Evolutionary conservation across 2,797 vertebrate genomes (phyloP).

Genomic region (Sebastes reedi): DNA sequence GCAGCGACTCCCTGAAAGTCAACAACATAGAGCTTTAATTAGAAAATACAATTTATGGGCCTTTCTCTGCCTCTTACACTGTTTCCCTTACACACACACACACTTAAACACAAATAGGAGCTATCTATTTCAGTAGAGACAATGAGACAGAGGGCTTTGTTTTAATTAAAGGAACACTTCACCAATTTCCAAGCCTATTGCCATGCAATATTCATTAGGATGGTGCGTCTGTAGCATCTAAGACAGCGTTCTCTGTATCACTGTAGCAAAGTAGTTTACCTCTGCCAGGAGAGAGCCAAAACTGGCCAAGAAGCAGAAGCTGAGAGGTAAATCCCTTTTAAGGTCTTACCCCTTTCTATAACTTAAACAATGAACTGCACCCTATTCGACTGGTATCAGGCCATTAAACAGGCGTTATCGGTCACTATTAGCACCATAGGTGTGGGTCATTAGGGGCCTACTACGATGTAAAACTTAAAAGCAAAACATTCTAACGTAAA

Average conservation of each 20-base stretch:
- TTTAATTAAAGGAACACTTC: slow-evolving; percentile 38
- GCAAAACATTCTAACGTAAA: no score
- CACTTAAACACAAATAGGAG: slow-evolving; percentile 1
- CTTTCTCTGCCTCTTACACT: slow-evolving; percentile 20
- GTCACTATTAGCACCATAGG: no score
- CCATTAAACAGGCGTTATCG: no score
- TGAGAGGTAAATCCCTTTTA: background rate
- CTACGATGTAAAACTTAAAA: no score
- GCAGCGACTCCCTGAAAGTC: slow-evolving; percentile 43
- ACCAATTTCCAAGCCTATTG: slow-evolving; percentile 1
- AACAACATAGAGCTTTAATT: slow-evolving; percentile 59
- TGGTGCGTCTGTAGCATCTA: background rate
- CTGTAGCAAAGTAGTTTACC: background rate
- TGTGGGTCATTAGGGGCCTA: no score
- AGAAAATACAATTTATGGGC: slow-evolving; percentile 42
- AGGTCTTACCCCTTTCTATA: background rate
- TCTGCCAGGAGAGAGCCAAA: background rate
- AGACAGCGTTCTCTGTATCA: background rate
- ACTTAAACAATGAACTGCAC: background rate
- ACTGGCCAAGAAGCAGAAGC: background rate
- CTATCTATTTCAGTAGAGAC: slow-evolving; percentile 21
- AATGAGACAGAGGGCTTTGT: slow-evolving; percentile 12
- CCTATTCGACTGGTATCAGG: no score
- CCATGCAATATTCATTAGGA: slow-evolving; percentile 4
- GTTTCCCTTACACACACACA: background rate